phyloP scores from a whole-genome alignment of 2,888 invertebrate species.

The Dasysyrphus albostriatus region DNA sequence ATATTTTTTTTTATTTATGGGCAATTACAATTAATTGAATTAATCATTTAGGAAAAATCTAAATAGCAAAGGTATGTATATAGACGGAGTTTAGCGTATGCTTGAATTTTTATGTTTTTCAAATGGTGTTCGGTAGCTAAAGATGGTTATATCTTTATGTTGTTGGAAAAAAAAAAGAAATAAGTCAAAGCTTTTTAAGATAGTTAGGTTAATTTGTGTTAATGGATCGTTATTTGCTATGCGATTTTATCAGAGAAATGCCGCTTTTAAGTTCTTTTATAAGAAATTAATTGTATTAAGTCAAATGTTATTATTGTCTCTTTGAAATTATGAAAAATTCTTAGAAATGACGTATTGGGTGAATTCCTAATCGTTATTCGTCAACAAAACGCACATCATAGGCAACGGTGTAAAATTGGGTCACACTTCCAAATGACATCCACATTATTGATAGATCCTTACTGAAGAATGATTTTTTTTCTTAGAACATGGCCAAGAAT shows the following conservation, averaged over 20 bases:
- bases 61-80: slow-evolving; percentile 41
- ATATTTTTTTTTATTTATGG: slow-evolving; percentile 52
- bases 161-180: not conserved
- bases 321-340: not conserved
- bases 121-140: slow-evolving; percentile 67
- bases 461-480: no score
- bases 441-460: no score
- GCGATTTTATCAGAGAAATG: slow-evolving; percentile 43
- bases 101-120: slow-evolving; percentile 40
- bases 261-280: not conserved
- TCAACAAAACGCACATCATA: no score
- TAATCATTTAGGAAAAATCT: slow-evolving; percentile 58
- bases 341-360: not conserved
- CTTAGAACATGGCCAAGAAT: no score
- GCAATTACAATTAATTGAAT: slow-evolving; percentile 73
- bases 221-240: slow-evolving; percentile 20
- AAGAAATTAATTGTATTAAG: no score
- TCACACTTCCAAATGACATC: no score
- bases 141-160: slow-evolving; percentile 43
- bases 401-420: no score
- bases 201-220: slow-evolving; percentile 21
- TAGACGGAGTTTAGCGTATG: slow-evolving; percentile 52
- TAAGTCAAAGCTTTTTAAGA: not conserved
- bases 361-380: no score
- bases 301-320: not conserved